These are phyloP conservation scores for Heliconius aoede DNA, from an alignment of 2,888 invertebrate genomes.

Conservation along the genomic window DNA sequence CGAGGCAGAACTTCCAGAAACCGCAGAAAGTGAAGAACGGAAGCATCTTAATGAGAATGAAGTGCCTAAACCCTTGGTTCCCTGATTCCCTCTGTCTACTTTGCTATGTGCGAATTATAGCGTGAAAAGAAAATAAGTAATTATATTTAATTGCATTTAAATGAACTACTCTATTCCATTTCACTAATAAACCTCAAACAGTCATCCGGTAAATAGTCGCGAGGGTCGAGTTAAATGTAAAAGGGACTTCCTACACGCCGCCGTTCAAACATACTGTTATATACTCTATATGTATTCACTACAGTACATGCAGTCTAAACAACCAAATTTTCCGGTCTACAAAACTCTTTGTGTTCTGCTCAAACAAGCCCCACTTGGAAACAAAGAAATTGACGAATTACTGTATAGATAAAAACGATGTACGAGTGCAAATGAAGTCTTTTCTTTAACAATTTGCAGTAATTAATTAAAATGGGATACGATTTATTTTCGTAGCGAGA, in stretches of 20 bases:
- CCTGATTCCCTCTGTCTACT: no score
- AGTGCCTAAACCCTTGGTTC: no score
- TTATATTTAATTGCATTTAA: constrained; percentile 4
- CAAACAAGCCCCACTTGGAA: constrained; percentile 49
- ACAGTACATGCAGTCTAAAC: constrained; percentile 75
- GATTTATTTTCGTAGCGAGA: constrained; percentile 53
- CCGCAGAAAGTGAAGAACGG: no score
- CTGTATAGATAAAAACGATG: constrained; percentile 46
- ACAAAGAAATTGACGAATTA: constrained; percentile 47
- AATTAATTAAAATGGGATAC: constrained; percentile 62
- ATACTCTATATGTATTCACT: constrained; percentile 57
- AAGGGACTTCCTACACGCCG: constrained; percentile 24
- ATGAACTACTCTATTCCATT: background rate
- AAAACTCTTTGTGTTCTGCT: constrained; percentile 74
- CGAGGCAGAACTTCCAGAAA: no score
- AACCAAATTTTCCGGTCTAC: constrained; percentile 78
- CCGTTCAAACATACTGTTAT: constrained; percentile 13
- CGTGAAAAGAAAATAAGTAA: no score
- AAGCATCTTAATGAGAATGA: no score
- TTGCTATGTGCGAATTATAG: no score
- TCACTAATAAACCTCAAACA: constrained; percentile 6
- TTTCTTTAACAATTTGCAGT: constrained; percentile 62
- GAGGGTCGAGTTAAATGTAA: constrained; percentile 31
- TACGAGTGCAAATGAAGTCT: constrained; percentile 59
- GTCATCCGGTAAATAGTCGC: background rate